Percentiles rank a stretch among this genome's conserved stretches.
Evolutionary conservation across 2,888 invertebrate genomes (phyloP).

Genomic region (Phengaris alcon): DNA sequence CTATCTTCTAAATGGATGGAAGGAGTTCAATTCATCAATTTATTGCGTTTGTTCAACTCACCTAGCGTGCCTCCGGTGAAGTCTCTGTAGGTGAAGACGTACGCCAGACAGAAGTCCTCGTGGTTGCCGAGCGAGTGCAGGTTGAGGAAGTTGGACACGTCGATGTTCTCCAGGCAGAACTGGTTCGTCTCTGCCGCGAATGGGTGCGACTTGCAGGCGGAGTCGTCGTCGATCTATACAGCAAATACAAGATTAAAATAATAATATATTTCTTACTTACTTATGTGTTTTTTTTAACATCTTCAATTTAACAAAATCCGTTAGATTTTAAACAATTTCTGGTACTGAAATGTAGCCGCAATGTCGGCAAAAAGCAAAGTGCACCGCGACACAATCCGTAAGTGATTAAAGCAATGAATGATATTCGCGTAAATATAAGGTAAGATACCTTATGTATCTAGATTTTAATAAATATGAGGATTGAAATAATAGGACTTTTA

Average conservation of each 20-base stretch:
- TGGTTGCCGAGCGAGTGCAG: constrained; percentile 98
- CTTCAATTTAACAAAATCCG: no score
- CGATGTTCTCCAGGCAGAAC: constrained; percentile 97
- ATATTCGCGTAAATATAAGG: no score
- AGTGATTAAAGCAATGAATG: no score
- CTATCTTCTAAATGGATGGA: no score
- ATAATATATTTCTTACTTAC: neutral
- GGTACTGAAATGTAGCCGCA: no score
- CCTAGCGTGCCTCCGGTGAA: constrained; percentile 97
- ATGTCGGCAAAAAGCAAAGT: no score
- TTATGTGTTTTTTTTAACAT: neutral
- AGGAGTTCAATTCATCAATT: no score
- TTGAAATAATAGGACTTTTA: no score
- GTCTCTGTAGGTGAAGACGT: constrained; percentile 98
- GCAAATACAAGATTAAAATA: constrained; percentile 41
- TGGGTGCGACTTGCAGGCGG: constrained; percentile 81
- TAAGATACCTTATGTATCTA: no score
- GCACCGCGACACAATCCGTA: no score
- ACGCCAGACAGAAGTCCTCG: constrained; percentile 99
- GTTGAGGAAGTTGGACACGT: constrained; percentile 99
- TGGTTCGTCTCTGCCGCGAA: constrained; percentile 84
- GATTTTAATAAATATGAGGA: no score
- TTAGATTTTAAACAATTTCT: no score
- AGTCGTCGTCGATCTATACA: constrained; percentile 93
- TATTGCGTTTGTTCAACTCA: constrained; percentile 37